Evolutionary conservation across 2,113 vertebrate species (phyloP).

Genomic region (Phaetusa simplex): DNA sequence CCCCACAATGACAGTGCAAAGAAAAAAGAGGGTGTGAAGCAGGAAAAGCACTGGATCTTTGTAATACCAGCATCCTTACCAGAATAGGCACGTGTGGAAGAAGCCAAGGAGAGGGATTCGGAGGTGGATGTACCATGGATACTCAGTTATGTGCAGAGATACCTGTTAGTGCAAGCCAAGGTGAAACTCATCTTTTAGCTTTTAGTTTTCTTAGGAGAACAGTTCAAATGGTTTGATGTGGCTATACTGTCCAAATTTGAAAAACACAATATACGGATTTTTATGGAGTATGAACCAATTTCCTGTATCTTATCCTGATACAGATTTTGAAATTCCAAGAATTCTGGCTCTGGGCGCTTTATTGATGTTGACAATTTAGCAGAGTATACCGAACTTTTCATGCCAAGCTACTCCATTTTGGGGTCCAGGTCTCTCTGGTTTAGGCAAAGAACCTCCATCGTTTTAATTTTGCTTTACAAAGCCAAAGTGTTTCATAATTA

Average conservation of each 20-base stretch:
- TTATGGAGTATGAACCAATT: neutral
- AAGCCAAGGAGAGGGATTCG: neutral
- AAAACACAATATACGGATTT: neutral
- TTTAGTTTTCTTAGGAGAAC: neutral
- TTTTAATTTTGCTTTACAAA: neutral
- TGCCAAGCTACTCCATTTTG: neutral
- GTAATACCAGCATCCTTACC: neutral
- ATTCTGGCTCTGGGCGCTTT: neutral
- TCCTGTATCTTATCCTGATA: neutral
- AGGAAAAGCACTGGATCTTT: neutral
- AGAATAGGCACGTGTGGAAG: rapidly evolving
- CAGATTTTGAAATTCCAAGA: neutral
- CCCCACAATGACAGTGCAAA: neutral
- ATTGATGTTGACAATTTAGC: neutral
- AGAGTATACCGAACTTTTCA: neutral
- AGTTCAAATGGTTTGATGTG: neutral
- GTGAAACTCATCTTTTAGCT: neutral
- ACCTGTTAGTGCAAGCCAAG: neutral
- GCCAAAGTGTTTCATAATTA: neutral
- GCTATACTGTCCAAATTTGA: neutral
- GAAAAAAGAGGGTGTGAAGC: neutral
- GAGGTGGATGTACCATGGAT: neutral
- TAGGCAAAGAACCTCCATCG: neutral
- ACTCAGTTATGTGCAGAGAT: neutral
- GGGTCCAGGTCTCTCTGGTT: neutral